Evolutionary conservation across 2,113 vertebrate genomes (phyloP).

Genomic region (Capreolus pygargus): DNA sequence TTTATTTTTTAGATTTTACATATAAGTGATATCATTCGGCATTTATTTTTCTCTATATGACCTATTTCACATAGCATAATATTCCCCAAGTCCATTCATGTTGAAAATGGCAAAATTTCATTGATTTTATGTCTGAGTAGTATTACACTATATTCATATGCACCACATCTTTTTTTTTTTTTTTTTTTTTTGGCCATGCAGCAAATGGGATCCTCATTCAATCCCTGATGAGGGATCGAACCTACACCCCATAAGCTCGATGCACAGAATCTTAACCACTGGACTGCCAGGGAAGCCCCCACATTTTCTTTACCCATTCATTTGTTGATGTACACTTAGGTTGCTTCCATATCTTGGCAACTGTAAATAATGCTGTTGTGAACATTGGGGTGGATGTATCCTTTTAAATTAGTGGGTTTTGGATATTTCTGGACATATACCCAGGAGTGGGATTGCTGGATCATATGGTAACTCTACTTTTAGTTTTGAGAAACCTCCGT

Average conservation of each 20-base stretch:
- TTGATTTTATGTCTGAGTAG: background rate
- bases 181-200: background rate
- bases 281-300: background rate
- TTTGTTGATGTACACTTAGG: background rate
- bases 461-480: background rate
- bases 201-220: background rate
- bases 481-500: background rate
- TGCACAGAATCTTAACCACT: background rate
- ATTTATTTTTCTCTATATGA: background rate
- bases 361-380: background rate
- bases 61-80: background rate
- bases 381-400: background rate
- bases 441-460: background rate
- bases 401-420: background rate
- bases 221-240: accelerated
- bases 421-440: background rate
- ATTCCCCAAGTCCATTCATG: background rate
- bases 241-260: background rate
- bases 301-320: background rate
- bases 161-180: background rate
- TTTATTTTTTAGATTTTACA: background rate
- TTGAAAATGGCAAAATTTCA: background rate
- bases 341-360: background rate
- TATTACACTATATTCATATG: background rate
- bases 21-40: background rate